Conservation (phyloP, 2,888 invertebrate genomes). For the Scelioninae gen. 1 region DNA sequence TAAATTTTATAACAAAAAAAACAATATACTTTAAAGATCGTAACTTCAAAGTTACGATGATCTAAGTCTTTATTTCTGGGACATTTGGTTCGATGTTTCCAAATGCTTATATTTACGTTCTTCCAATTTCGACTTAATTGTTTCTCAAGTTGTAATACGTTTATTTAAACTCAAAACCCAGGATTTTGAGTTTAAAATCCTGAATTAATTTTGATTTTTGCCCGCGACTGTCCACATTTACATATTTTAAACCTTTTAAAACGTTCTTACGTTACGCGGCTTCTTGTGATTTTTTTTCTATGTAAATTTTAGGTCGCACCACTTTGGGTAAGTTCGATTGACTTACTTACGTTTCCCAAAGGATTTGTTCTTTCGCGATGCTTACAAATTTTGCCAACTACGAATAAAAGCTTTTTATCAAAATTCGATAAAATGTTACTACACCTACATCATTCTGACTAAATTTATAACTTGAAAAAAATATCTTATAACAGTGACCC, state of each 20-base stretch:
- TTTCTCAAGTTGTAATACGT: constrained; percentile 23
- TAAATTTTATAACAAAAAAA: no score
- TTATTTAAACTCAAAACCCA: neutral
- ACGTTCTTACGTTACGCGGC: constrained; percentile 17
- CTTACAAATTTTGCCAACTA: constrained; percentile 8
- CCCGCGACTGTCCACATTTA: constrained; percentile 9
- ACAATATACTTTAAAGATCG: no score
- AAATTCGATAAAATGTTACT: neutral
- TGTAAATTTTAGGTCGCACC: constrained; percentile 24
- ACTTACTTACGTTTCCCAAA: constrained; percentile 34
- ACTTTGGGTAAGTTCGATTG: constrained; percentile 21
- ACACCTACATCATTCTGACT: no score
- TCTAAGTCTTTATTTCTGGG: neutral
- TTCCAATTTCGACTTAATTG: constrained; percentile 11
- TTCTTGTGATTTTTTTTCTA: constrained; percentile 19
- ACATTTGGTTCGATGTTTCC: constrained; percentile 7
- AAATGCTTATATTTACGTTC: constrained; percentile 15
- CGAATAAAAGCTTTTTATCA: constrained; percentile 5
- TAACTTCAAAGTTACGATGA: neutral
- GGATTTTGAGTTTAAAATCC: no score
- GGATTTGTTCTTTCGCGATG: constrained; percentile 5
- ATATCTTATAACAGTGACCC: no score
- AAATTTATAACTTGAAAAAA: no score
- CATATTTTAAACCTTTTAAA: constrained; percentile 12
- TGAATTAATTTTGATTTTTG: no score